A percentile compares a stretch with the other conserved stretches of the same genome.
Evolutionary conservation across 64 coral and sea anemone genomes (phyloP).

Genomic region (Trachythela sp.): DNA sequence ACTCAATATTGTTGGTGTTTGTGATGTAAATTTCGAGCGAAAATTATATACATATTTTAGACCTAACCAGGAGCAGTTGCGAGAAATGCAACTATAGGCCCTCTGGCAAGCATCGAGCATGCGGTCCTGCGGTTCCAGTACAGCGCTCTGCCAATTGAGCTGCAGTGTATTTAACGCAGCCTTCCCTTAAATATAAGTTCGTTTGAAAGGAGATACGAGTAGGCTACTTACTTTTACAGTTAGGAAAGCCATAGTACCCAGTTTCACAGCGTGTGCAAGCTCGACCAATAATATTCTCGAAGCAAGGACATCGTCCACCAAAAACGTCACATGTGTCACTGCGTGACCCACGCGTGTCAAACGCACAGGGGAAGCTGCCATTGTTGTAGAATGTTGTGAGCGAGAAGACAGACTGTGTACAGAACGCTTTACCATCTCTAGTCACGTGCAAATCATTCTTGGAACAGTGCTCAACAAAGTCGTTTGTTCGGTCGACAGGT

Average conservation of each 20-base stretch:
- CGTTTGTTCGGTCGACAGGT: constrained; percentile 51
- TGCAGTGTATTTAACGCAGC: too few species aligned
- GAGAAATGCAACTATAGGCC: too few species aligned
- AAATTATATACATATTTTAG: too few species aligned
- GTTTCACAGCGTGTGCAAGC: constrained; percentile 82
- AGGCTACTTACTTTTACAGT: constrained; percentile 77
- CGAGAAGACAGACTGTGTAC: constrained; percentile 77
- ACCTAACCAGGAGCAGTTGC: too few species aligned
- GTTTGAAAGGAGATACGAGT: too few species aligned
- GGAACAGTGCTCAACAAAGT: constrained; percentile 66
- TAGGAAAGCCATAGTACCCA: constrained; percentile 93
- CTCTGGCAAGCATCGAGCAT: too few species aligned
- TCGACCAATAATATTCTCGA: constrained; percentile 82
- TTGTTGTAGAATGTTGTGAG: constrained; percentile 71
- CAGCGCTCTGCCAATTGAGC: too few species aligned
- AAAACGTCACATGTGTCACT: constrained; percentile 64
- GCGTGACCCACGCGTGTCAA: constrained; percentile 55
- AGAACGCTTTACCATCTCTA: constrained; percentile 2
- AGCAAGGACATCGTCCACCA: constrained; percentile 90
- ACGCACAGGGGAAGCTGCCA: constrained; percentile 69
- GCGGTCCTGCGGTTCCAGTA: too few species aligned
- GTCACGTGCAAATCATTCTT: constrained; percentile 70
- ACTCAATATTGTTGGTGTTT: too few species aligned
- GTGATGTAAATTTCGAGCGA: too few species aligned
- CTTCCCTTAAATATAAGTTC: too few species aligned